Base-by-base conservation (phyloP, 2,113 vertebrate genomes). In the Zapornia atra region DNA sequence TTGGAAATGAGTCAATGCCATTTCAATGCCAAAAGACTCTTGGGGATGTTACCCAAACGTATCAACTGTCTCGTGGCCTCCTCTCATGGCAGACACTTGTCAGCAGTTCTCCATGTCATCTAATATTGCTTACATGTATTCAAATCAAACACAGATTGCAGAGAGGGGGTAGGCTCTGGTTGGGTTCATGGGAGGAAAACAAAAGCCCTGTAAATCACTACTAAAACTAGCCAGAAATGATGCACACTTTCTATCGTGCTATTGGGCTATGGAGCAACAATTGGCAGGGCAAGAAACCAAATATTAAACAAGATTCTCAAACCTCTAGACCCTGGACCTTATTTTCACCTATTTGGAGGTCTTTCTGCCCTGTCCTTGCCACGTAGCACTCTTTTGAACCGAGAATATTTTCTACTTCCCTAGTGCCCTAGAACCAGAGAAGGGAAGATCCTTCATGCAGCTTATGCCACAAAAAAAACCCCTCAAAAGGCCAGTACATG, bases 81-180 rank as follows among this genome's bases (percentile, higher is more conserved):
- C 57, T 42, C 40, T 80, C 73, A 75, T 46, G 68, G 77, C 92
- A 94, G 82, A 92, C 63, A 50, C 78, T 93, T 91, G 68, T 82
- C 94, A 97, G 92, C 91, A 94, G 63, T 82, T 91, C 72, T 90
- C 73, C 17, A 46, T 88, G 77, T 80, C 56, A 77, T 76, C 71
- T 82, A 80, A 94, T 87, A 54, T 48, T 66, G 68, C 85, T 73
- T 88, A 88, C 46, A 90, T 44, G 57, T 44, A 64, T 70, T 73
- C 65, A 94, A 92, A 96, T 94, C 48, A 86, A 92, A 88, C n/a
- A 57, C 96, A 96, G 94, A 92, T 61, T 4, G 0, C 5, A 88
- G 77, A 71, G 42, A 59, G 29, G 10, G 64, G 44, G 11, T 26
- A 29, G 2, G 0, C 54, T 60, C 48, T 36, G 91, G 83, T 81